Base-by-base conservation (phyloP, 2,113 vertebrate genomes). In the Arothron firmamentum region DNA sequence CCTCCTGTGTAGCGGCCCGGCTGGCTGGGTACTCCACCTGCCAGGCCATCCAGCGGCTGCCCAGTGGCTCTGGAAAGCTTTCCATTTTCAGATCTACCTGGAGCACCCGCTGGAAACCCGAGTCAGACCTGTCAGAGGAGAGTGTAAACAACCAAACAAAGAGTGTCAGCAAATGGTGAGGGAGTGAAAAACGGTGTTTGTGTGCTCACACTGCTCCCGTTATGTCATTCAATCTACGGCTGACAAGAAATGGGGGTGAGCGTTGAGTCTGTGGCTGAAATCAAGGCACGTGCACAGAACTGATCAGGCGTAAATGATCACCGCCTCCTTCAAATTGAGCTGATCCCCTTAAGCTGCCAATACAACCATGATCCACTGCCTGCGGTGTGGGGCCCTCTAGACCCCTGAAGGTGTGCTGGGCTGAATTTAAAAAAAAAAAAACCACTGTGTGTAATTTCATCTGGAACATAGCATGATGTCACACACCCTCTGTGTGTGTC, bases 21-120 rank as follows among this genome's bases (percentile, higher is more conserved):
- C 79, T 92, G n/a, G 75, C 87, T 0, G 94, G 94, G 73, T 97
- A 97, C 56, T 98, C 96, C 80, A 96, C 93, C 88, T 96, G 94
- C 96, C 96, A 99, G 53, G 90, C 90, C 88, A 98, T 93, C 59
- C 94, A 92, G 68, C 95, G 94, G 0, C 93, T 94, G 65, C 94
- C 95, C 1, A 91, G 91, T 0, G 90, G 91, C 79, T 92, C 93
- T 75, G 93, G 92, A 77, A 93, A 92, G 63, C 89, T 91, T 78
- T 94, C 85, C 52, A 97, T 89, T 81, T 98, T 94, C 54, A 99
- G 93, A 84, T 90, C 92, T 89, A 98, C 90, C 88, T 94, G 94
- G 74, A 94, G 88, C 2, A 98, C 94, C 82, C 93, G 92, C 18
- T 84, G 92, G 87, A 92, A 90, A 5, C 85, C 80, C 5, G 82